These are phyloP conservation scores for Brachyrhaphis roseni DNA, from an alignment of 2,797 vertebrate genomes.

Conservation along the genomic window DNA sequence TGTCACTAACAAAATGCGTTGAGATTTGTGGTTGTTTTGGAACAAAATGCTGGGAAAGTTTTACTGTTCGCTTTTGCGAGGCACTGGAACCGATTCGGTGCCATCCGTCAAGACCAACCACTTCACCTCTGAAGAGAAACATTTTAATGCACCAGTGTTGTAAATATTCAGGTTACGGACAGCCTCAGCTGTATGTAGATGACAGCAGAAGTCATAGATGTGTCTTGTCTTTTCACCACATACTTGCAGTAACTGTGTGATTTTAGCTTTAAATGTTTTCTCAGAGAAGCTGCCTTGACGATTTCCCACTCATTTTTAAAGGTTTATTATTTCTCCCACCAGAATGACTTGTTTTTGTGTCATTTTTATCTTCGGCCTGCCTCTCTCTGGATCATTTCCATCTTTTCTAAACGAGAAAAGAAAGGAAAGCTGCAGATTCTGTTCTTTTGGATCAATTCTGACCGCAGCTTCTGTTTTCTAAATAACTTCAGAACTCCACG, in stretches of 20 bases:
- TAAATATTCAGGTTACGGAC: conserved; percentile 25
- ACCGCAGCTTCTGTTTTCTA: neutral
- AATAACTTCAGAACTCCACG: neutral
- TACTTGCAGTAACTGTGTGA: conserved; percentile 6
- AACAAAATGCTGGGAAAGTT: neutral
- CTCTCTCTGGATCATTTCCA: neutral
- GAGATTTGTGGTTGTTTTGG: neutral
- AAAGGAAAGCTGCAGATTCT: neutral
- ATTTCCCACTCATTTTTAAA: neutral
- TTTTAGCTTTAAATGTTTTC: neutral
- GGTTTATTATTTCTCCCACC: conserved; percentile 6
- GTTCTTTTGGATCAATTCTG: neutral
- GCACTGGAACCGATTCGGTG: neutral
- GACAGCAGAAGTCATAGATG: conserved; percentile 18
- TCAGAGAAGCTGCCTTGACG: neutral
- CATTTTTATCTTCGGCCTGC: neutral
- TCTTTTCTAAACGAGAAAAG: neutral
- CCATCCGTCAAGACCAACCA: neutral
- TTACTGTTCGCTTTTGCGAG: neutral
- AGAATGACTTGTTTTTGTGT: neutral
- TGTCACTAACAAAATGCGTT: neutral
- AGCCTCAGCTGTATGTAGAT: conserved; percentile 26
- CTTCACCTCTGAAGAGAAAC: conserved; percentile 10
- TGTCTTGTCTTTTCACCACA: conserved; percentile 13
- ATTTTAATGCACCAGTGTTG: conserved; percentile 13